These are phyloP conservation scores for Ceyx erithaca DNA, from an alignment of 2,797 vertebrate species.

Conservation along the genomic window DNA sequence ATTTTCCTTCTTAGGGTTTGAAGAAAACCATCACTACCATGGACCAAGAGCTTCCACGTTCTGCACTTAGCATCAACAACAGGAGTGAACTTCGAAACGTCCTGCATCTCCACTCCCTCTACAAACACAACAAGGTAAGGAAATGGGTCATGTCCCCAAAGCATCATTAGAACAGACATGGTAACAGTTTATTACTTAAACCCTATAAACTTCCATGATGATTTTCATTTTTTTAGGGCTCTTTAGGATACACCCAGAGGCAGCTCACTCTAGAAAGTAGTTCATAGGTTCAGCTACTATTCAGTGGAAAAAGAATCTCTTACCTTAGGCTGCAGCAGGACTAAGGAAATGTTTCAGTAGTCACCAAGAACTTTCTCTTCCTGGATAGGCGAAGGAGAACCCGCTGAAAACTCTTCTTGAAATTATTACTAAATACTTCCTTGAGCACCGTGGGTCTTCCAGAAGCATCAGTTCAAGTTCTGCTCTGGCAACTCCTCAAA, in stretches of 20 bases:
- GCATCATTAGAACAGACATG: not conserved
- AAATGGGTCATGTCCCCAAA: not conserved
- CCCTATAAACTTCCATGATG: not conserved
- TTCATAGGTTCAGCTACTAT: not conserved
- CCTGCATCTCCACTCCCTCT: slow-evolving; percentile 87
- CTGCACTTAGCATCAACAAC: slow-evolving; percentile 89
- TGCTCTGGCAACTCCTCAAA: slow-evolving; percentile 1
- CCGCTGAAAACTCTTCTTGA: slow-evolving; percentile 92
- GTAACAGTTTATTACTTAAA: not conserved
- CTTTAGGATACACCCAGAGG: not conserved
- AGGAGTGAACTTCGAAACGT: slow-evolving; percentile 85
- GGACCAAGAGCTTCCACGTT: slow-evolving; percentile 92
- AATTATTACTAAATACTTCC: slow-evolving; percentile 89
- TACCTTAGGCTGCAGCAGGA: not conserved
- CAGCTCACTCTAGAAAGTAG: not conserved
- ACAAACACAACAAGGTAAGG: slow-evolving; percentile 89
- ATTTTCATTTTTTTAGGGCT: not conserved
- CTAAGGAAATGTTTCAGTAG: accelerated
- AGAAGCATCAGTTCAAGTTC: not conserved
- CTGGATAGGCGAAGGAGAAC: slow-evolving; percentile 81
- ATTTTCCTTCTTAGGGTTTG: slow-evolving; percentile 79
- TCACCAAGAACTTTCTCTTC: not conserved
- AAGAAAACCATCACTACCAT: slow-evolving; percentile 88
- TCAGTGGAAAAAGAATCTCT: not conserved
- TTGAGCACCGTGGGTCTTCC: slow-evolving; percentile 74